Percentiles rank a stretch among this genome's conserved stretches.
Evolutionary conservation across 2,888 invertebrate genomes (phyloP).

Genomic region (Nomada fucata): DNA sequence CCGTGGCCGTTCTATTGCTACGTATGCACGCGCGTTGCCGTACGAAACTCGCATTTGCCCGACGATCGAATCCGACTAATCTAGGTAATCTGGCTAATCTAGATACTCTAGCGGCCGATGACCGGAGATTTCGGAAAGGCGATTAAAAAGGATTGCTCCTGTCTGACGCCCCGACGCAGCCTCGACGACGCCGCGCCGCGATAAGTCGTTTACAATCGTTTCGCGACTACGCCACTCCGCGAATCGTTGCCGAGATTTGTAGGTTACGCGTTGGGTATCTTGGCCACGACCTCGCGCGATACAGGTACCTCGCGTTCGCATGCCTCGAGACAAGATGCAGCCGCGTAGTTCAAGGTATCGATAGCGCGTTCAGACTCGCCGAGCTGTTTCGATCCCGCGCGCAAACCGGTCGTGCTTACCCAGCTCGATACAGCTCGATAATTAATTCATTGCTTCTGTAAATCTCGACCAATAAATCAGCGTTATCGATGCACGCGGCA

Average conservation of each 20-base stretch:
- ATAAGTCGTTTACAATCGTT: background rate
- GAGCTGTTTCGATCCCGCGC: background rate
- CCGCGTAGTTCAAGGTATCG: constrained; percentile 48
- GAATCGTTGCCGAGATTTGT: too few species aligned
- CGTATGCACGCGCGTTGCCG: background rate
- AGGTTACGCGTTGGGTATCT: constrained; percentile 4
- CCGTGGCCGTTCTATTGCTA: background rate
- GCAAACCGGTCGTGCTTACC: constrained; percentile 38
- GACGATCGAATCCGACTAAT: constrained; percentile 31
- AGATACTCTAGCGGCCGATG: background rate
- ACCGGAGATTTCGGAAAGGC: constrained; percentile 19
- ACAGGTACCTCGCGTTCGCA: constrained; percentile 15
- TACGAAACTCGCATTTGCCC: constrained; percentile 30
- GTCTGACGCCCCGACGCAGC: too few species aligned
- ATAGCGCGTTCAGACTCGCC: background rate
- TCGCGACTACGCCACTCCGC: background rate
- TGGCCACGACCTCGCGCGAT: constrained; percentile 27
- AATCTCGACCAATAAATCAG: constrained; percentile 32
- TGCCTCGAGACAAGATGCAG: constrained; percentile 37
- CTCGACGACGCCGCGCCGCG: too few species aligned
- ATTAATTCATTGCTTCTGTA: constrained; percentile 26
- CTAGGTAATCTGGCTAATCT: constrained; percentile 5
- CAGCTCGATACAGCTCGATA: background rate
- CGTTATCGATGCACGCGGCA: constrained; percentile 27
- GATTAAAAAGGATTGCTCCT: too few species aligned